Conservation (phyloP, 2,888 invertebrate genomes). For the Rotaria socialis region DNA sequence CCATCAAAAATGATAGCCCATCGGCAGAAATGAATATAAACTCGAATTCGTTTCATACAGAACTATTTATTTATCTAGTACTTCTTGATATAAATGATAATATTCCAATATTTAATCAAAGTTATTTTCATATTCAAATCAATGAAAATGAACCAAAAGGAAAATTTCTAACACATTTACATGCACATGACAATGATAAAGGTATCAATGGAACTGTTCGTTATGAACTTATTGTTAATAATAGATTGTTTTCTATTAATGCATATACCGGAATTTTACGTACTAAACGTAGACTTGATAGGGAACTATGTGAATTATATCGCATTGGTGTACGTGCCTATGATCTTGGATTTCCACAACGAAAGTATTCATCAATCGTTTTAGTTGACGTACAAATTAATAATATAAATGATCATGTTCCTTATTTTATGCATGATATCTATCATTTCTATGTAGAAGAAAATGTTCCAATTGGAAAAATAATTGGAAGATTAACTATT, state of each 20-base stretch:
- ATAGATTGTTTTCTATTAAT: background rate
- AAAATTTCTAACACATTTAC: background rate
- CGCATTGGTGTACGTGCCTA: conserved; percentile 24
- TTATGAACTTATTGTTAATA: background rate
- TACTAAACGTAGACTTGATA: background rate
- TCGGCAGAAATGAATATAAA: background rate
- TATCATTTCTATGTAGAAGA: conserved; percentile 13
- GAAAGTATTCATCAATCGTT: background rate
- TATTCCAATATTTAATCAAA: background rate
- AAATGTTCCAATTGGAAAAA: background rate
- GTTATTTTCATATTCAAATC: background rate
- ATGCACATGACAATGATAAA: conserved; percentile 21
- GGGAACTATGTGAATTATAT: background rate
- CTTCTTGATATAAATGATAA: conserved; percentile 31
- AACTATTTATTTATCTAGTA: background rate
- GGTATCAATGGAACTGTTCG: conserved; percentile 17
- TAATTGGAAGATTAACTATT: background rate
- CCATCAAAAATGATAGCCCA: background rate
- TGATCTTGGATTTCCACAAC: background rate
- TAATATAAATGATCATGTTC: conserved; percentile 10
- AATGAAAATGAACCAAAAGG: conserved; percentile 2
- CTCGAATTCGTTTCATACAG: background rate
- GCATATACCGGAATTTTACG: background rate
- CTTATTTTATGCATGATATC: conserved; percentile 5
- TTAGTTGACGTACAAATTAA: background rate